These are phyloP conservation scores for Pampusana beccarii DNA, from an alignment of 2,113 vertebrate species.

Conservation along the genomic window DNA sequence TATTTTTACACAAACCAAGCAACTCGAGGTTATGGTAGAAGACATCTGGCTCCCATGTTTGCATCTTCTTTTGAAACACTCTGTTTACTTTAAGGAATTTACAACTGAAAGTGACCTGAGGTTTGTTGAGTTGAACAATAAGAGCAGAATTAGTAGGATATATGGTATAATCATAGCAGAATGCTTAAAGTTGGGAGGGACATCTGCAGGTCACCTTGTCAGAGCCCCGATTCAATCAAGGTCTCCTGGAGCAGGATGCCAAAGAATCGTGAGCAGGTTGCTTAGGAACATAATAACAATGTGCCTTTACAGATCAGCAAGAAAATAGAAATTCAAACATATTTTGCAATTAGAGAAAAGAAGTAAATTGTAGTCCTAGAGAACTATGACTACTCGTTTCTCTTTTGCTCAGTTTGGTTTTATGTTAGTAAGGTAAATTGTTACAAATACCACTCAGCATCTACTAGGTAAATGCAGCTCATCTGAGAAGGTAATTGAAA, in stretches of 20 bases:
- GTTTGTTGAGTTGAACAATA: not conserved
- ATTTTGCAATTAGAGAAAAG: not conserved
- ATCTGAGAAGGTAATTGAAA: not conserved
- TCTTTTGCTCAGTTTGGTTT: not conserved
- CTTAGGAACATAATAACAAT: not conserved
- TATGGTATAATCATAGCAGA: not conserved
- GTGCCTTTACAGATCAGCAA: not conserved
- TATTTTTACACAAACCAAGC: not conserved
- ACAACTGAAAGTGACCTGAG: not conserved
- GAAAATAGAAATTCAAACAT: not conserved
- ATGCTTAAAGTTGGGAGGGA: not conserved
- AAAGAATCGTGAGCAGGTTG: rapidly evolving
- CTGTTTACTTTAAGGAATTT: not conserved
- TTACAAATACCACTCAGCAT: not conserved
- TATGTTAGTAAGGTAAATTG: not conserved
- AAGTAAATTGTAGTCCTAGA: not conserved
- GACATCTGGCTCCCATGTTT: not conserved
- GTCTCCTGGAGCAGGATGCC: not conserved
- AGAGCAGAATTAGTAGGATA: not conserved
- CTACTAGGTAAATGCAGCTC: not conserved
- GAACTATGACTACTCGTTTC: not conserved
- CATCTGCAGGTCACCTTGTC: not conserved
- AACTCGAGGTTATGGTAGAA: not conserved
- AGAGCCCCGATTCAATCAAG: rapidly evolving
- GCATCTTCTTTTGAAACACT: not conserved